Conservation (phyloP, 1,140 invertebrate species). For the Gryllus bimaculatus region DNA sequence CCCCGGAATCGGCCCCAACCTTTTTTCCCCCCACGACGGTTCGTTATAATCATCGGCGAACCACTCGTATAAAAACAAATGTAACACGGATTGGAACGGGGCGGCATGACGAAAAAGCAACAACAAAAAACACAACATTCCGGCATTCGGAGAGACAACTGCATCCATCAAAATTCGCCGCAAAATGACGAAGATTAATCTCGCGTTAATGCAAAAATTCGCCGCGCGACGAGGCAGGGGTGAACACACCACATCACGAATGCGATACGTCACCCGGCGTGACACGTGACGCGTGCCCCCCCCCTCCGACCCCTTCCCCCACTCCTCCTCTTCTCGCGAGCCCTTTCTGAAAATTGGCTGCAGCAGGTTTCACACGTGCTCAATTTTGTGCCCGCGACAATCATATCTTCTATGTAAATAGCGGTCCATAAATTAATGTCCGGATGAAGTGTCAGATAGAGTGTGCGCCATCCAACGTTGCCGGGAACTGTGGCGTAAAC, state of each 20-base stretch:
- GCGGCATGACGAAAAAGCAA: background rate
- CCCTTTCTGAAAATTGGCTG: background rate
- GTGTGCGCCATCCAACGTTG: background rate
- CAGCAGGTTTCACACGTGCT: background rate
- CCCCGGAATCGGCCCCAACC: background rate
- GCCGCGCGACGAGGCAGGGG: background rate
- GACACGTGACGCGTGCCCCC: background rate
- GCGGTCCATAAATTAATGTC: background rate
- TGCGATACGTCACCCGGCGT: background rate
- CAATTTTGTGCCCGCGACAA: background rate
- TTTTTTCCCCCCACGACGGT: background rate
- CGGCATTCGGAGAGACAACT: background rate
- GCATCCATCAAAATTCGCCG: background rate
- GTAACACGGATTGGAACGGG: background rate
- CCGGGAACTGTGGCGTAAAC: too few species aligned
- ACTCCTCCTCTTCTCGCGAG: background rate
- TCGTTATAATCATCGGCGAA: background rate
- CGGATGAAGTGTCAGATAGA: background rate
- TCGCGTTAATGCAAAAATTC: background rate
- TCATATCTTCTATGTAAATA: background rate
- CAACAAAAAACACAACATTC: background rate
- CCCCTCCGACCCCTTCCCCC: background rate
- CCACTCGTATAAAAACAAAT: background rate
- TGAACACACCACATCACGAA: background rate
- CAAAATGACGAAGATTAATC: conserved; percentile 1